A percentile compares a stretch with the other conserved stretches of the same genome.
These are phyloP conservation scores for Cynopterus sphinx DNA, from an alignment of 2,797 vertebrate genomes.

Conservation along the genomic window DNA sequence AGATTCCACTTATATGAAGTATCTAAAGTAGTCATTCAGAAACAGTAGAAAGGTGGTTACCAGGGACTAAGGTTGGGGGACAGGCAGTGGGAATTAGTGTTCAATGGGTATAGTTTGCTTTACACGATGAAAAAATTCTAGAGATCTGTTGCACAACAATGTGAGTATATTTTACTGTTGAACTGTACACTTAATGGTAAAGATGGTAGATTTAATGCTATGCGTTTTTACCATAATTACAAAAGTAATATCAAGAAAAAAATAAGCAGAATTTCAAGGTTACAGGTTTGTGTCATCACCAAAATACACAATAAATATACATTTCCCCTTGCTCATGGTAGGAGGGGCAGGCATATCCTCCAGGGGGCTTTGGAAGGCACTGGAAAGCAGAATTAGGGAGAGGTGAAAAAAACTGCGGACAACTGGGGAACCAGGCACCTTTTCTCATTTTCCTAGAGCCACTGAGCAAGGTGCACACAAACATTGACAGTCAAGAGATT, in stretches of 20 bases:
- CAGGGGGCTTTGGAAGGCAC: background rate
- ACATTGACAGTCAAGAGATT: background rate
- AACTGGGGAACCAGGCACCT: background rate
- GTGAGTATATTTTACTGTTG: background rate
- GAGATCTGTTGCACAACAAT: background rate
- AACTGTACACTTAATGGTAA: background rate
- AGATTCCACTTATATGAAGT: background rate
- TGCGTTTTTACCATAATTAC: background rate
- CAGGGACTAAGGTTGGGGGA: background rate
- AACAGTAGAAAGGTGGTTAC: background rate
- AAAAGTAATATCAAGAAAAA: constrained; percentile 10
- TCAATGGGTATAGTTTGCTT: background rate
- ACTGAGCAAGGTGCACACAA: background rate
- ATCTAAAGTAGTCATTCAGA: background rate
- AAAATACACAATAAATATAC: background rate
- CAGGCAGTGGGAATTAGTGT: background rate
- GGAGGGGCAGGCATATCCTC: background rate
- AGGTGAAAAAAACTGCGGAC: background rate
- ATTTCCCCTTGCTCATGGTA: background rate
- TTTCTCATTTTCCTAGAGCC: constrained; percentile 24
- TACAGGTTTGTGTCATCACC: background rate
- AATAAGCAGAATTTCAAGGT: background rate
- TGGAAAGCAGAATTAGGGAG: background rate
- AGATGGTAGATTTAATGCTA: background rate
- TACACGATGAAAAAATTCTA: background rate